These are phyloP conservation scores for Venusia cambrica DNA, from an alignment of 2,888 invertebrate genomes.

Conservation along the genomic window DNA sequence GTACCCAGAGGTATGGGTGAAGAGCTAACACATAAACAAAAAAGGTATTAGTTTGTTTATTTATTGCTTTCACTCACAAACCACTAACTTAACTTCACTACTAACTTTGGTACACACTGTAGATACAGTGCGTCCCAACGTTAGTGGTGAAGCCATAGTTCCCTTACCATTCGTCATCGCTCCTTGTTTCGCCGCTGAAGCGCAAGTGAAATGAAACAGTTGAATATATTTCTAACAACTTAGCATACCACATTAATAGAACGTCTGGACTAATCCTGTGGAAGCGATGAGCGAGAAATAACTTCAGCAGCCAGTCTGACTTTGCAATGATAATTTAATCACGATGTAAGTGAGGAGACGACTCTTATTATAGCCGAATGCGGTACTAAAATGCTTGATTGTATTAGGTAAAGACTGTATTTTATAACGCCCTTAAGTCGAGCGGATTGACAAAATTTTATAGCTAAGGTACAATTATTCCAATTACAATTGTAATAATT, in stretches of 20 bases:
- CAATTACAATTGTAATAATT: conserved; percentile 13
- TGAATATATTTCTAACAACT: conserved; percentile 29
- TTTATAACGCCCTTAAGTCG: conserved; percentile 34
- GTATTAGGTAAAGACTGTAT: conserved; percentile 42
- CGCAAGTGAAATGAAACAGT: conserved; percentile 10
- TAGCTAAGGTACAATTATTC: conserved; percentile 23
- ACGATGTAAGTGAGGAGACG: conserved; percentile 58
- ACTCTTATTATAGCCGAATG: conserved; percentile 57
- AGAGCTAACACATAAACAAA: too few relatives aligned
- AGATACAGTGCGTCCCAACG: too few relatives aligned
- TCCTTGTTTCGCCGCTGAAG: too few relatives aligned
- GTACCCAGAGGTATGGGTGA: too few relatives aligned
- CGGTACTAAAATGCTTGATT: conserved; percentile 52
- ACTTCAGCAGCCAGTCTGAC: conserved; percentile 49
- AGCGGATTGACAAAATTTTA: conserved; percentile 25
- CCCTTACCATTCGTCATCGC: conserved; percentile 3
- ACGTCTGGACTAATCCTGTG: conserved; percentile 42
- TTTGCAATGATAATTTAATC: conserved; percentile 79
- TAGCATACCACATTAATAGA: conserved; percentile 47
- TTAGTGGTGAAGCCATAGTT: neutral
- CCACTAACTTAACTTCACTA: too few relatives aligned
- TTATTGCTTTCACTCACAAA: too few relatives aligned
- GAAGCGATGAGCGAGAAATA: conserved; percentile 49
- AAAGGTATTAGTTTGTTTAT: too few relatives aligned
- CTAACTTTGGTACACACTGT: too few relatives aligned